Evolutionary conservation across 2,797 vertebrate species (phyloP).

Genomic region (Lepilemur septentrionalis): DNA sequence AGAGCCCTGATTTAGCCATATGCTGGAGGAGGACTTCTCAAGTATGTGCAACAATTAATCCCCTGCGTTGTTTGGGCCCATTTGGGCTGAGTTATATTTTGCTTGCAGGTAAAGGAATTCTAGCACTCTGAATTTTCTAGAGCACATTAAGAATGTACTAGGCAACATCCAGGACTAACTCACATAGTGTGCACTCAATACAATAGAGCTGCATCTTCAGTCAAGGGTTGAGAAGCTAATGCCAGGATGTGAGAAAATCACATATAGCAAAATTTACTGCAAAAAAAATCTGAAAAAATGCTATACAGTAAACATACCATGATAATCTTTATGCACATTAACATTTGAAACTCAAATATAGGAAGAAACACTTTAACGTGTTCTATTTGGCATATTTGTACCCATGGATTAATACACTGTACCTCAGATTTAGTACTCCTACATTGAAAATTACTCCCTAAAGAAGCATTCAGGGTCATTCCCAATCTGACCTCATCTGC

Average conservation of each 20-base stretch:
- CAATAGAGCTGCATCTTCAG: not conserved
- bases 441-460: not conserved
- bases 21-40: not conserved
- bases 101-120: not conserved
- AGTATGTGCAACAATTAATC: not conserved
- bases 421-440: not conserved
- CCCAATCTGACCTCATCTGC: not conserved
- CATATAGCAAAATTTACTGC: not conserved
- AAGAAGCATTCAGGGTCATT: not conserved
- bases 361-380: not conserved
- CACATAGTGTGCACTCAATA: not conserved
- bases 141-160: not conserved
- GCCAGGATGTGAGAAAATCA: not conserved
- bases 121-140: not conserved
- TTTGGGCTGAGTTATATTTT: conserved; percentile 4
- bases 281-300: not conserved
- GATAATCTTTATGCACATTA: not conserved
- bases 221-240: not conserved
- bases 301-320: not conserved
- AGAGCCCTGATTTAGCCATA: not conserved
- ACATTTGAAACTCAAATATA: not conserved
- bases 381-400: not conserved
- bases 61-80: not conserved
- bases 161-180: not conserved
- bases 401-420: not conserved